Conservation (phyloP, 2,797 vertebrate species). For the Eulemur albifrons region DNA sequence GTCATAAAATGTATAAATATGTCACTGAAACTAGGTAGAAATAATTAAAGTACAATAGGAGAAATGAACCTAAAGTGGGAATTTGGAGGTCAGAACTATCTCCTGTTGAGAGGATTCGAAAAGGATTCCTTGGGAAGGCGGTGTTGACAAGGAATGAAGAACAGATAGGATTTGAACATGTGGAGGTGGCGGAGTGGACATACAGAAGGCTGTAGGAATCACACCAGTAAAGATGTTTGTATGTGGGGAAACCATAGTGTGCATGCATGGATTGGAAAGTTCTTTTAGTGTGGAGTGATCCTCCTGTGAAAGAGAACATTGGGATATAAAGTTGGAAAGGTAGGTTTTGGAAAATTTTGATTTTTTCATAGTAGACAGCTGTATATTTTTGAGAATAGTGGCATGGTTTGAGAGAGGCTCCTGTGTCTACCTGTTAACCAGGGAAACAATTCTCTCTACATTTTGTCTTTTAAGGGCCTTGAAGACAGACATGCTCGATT, state of each 20-base stretch:
- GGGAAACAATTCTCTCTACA: not conserved
- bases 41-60: not conserved
- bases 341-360: not conserved
- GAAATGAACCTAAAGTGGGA: not conserved
- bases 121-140: not conserved
- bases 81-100: not conserved
- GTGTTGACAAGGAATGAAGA: not conserved
- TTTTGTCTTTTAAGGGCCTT: not conserved
- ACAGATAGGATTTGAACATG: not conserved
- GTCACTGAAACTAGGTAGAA: not conserved
- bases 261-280: not conserved
- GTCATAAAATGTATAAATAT: not conserved
- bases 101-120: not conserved
- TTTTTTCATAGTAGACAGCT: not conserved
- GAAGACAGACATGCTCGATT: not conserved
- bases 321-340: not conserved
- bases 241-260: not conserved
- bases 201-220: not conserved
- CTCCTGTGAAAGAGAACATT: not conserved
- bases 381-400: not conserved
- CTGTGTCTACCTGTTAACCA: not conserved
- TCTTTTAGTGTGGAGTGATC: not conserved
- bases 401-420: not conserved
- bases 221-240: not conserved
- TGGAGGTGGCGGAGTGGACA: not conserved